Base-by-base conservation (phyloP, 2,797 vertebrate genomes). In the Jordanella pulchra region DNA sequence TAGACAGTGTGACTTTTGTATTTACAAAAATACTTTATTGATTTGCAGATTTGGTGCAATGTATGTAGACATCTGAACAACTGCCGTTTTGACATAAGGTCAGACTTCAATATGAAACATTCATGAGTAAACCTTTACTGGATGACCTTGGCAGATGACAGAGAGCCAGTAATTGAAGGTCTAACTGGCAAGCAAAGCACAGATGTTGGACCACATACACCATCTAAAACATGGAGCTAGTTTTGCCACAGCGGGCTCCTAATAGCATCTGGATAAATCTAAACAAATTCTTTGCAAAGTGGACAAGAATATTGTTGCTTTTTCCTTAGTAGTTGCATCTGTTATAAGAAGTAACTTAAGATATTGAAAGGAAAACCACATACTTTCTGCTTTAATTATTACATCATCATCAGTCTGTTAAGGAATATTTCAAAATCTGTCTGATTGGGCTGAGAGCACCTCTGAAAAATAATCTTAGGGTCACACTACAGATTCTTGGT, bases 91-190 rank as follows among this genome's bases (percentile, higher is more conserved):
- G 82, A 83, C 84, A 84, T 71, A 68, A 75, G 82, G 82, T 89
- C 87, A 83, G 76, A 65, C 56, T 73, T 85, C 35, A 63, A 78
- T 85, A 67, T 79, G 84, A 89, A 89, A 82, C 84, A 85, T 86
- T 80, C 82, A 77, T 79, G 58, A 68, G 78, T 79, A 64, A 86
- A 89, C 84, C 48, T 74, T 77, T 78, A 35, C 28, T 83, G 86
- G 76, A 82, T 81, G 86, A 84, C 72, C 39, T 69, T 69, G 51
- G 27, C n/a, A 48, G 83, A 83, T 89, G 91, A 89, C 85, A 25
- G 45, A 25, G 17, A 74, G 85, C 88, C 90, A 92, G 82, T 80
- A 65, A 76, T 84, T 83, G 58, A 79, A 67, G 53, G 30, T 70
- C 60, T 80, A 73, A 48, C 79, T 87, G 83, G 71, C 83, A 78